Percentiles rank a stretch among this genome's conserved stretches.
These are phyloP conservation scores for Arrhamphus sclerolepis DNA, from an alignment of 2,797 vertebrate species.

Conservation along the genomic window DNA sequence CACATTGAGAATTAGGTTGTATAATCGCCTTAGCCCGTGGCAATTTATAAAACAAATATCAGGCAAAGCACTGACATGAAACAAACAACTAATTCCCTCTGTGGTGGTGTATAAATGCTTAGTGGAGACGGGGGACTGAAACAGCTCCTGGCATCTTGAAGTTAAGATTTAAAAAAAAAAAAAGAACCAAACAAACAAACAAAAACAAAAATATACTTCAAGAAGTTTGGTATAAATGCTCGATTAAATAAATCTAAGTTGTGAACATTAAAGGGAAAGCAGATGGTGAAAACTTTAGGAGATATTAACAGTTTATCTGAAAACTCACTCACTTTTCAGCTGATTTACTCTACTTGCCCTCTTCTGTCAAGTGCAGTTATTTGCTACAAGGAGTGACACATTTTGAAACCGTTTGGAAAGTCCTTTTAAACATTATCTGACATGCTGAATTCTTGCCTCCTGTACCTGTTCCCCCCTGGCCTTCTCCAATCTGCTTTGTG, in stretches of 20 bases:
- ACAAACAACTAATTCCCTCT: conserved; percentile 65
- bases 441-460: conserved; percentile 37
- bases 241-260: conserved; percentile 26
- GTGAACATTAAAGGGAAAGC: conserved; percentile 25
- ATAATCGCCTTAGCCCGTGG: conserved; percentile 76
- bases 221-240: conserved; percentile 28
- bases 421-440: conserved; percentile 41
- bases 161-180: too few species aligned
- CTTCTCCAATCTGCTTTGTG: conserved; percentile 70
- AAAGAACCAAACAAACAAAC: conserved; percentile 9
- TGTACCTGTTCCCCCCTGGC: conserved; percentile 50
- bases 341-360: conserved; percentile 5
- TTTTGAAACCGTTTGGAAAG: conserved; percentile 34
- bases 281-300: conserved; percentile 26
- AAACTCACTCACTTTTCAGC: conserved; percentile 17
- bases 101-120: conserved; percentile 49
- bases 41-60: conserved; percentile 79
- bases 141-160: conserved; percentile 50
- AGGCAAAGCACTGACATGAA: conserved; percentile 66
- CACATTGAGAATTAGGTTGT: conserved; percentile 72
- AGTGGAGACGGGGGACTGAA: conserved; percentile 44
- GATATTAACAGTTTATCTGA: not conserved
- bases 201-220: conserved; percentile 14
- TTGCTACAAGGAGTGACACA: conserved; percentile 30
- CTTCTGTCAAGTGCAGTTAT: conserved; percentile 5